Conservation (phyloP, 2,797 vertebrate genomes). For the Hypotaenidia okinawae region DNA sequence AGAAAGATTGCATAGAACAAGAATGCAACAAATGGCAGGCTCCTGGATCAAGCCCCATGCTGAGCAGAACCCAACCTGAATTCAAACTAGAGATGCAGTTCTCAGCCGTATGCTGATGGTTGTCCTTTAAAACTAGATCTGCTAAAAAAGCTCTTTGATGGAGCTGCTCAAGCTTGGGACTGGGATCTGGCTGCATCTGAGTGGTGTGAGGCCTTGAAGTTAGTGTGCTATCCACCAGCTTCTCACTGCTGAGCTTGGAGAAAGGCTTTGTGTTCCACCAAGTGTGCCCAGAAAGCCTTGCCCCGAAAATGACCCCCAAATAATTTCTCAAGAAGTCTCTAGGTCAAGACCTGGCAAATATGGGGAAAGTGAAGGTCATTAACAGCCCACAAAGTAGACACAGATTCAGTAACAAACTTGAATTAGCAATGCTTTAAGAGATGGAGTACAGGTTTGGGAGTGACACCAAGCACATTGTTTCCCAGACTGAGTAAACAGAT, state of each 20-base stretch:
- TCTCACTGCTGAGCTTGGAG: background rate
- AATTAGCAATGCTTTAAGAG: background rate
- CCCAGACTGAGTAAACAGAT: background rate
- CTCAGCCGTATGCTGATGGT: accelerated
- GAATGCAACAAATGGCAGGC: background rate
- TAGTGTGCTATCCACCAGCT: background rate
- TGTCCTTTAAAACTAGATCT: background rate
- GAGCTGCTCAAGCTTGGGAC: accelerated
- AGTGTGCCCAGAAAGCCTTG: background rate
- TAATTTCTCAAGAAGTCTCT: background rate
- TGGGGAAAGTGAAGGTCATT: background rate
- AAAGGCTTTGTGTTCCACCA: background rate
- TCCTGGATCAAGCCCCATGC: background rate
- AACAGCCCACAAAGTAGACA: background rate
- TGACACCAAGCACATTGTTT: background rate
- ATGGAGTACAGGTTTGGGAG: background rate
- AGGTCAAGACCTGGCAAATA: background rate
- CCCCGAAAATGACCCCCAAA: background rate
- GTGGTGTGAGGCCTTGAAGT: background rate
- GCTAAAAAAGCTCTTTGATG: background rate
- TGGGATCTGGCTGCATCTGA: background rate
- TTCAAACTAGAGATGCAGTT: background rate
- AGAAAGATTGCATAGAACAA: background rate
- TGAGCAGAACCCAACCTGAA: background rate
- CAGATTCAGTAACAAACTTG: background rate